These are phyloP conservation scores for Ochotona curzoniae DNA, from an alignment of 2,113 vertebrate species.

Conservation along the genomic window DNA sequence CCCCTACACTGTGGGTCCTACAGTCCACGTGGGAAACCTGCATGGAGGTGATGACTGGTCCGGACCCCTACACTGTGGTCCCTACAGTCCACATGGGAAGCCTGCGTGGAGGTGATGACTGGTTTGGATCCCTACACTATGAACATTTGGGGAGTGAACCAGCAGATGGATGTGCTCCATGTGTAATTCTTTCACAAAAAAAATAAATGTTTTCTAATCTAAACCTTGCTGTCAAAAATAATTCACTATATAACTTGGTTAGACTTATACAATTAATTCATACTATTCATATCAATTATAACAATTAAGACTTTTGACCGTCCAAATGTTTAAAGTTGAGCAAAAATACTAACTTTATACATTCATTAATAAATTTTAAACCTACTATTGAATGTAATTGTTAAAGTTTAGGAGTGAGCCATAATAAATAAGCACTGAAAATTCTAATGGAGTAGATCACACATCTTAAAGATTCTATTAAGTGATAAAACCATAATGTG, in stretches of 20 bases:
- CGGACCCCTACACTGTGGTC: too few species aligned
- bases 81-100: too few species aligned
- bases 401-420: background rate
- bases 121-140: too few species aligned
- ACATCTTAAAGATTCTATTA: background rate
- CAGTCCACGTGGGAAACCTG: too few species aligned
- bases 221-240: constrained; percentile 33
- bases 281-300: constrained; percentile 30
- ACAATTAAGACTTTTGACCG: constrained; percentile 16
- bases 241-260: background rate
- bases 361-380: constrained; percentile 6
- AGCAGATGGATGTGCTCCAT: too few species aligned
- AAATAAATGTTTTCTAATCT: background rate
- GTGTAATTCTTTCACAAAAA: too few species aligned
- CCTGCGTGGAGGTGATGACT: too few species aligned
- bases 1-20: too few species aligned
- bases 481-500: background rate
- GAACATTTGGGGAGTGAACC: too few species aligned
- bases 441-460: background rate
- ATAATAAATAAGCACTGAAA: constrained; percentile 25
- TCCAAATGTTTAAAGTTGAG: background rate
- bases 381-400: constrained; percentile 24
- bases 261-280: background rate
- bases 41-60: too few species aligned
- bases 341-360: constrained; percentile 30